Base-by-base conservation (phyloP, 1,140 invertebrate species). In the Carposina sasakii region DNA sequence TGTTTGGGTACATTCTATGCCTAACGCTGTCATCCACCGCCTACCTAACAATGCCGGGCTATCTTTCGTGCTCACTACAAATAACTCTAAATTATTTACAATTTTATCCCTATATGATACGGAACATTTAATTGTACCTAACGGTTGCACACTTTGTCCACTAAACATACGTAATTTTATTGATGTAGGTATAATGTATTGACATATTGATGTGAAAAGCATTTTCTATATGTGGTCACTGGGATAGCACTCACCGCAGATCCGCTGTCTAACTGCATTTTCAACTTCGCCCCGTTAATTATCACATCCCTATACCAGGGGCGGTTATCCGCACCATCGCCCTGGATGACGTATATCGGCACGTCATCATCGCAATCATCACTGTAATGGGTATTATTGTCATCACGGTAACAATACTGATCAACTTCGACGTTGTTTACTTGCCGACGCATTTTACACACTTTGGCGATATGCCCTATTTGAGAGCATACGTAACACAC, bases 171-270 rank as follows among this genome's bases (percentile, higher is more conserved):
- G 30, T 15, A 48, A 19, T 6, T 26, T 42, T 1, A 24, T 16
- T 31, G 5, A n/a, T n/a, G n/a, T n/a, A n/a, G n/a, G n/a, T 30
- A 30, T n/a, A 41, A 5, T 36, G 40, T 4, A 26, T 4, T 17
- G 28, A 26, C 12, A 26, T 26, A 12, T 19, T 26, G 17, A 26
- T 42, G 1, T 26, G n/a, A 15, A 16, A 42, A 42, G 10, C 28
- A 42, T 17, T 26, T 26, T 2, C 28, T 42, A 42, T 28, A 40
- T 8, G 26, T 22, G 15, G n/a, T 15, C 2, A 19, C 4, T 13
- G 36, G 21, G 23, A 48, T 41, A 24, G 41, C 21, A 22, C 24
- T 48, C 4, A 48, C 20, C 1, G 36, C 47, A 2, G 47, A 40
- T 3, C 47, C 47, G 15, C 36, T 48, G 17, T 48, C 47, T n/a